Evolutionary conservation across 2,888 invertebrate genomes (phyloP), one percentile per base, ranked within the genome.

Genomic region (Buathra laborator): DNA sequence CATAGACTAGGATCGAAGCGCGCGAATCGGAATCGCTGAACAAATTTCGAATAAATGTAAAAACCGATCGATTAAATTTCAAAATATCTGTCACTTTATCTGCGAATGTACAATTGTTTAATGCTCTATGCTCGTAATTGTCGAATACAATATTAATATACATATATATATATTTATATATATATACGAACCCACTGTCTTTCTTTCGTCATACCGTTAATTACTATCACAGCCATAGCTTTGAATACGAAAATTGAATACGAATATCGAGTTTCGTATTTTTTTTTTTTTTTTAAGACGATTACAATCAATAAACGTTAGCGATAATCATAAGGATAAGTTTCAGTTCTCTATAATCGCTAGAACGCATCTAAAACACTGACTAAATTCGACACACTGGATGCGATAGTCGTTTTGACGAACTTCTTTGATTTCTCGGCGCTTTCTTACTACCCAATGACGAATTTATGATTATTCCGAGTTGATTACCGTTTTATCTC

Each of bases 211-310:
- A 89, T 91, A 90, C 84, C 90, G 90, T 93, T 92, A 93, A 81
- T 83, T 86, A 89, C 88, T 87, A 94, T 94, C 93, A 94, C 93
- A 94, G 93, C 93, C 93, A 93, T 93, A 93, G 93, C 93, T 94
- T 94, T 93, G 93, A 93, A 93, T 93, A 93, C 93, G 93, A 93
- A 93, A 90, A 87, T 90, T 84, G 86, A 81, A 87, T 92, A 83
- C 93, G 93, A 93, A 93, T 91, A 86, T 90, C 83, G 86, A 71
- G 83, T 86, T 92, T 92, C 93, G 93, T 92, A 93, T 92, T 91
- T n/a, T 56, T 14, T 64, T 46, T 76, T 66, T 71, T 68, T 53
- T 66, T 78, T 19, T 19, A 92, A 92, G 90, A 93, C 89, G 90
- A 91, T 90, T 91, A 91, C 88, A 92, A 91, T 90, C 37, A 90